Evolutionary conservation across 2,113 vertebrate species (phyloP).

Genomic region (Pantherophis guttatus): DNA sequence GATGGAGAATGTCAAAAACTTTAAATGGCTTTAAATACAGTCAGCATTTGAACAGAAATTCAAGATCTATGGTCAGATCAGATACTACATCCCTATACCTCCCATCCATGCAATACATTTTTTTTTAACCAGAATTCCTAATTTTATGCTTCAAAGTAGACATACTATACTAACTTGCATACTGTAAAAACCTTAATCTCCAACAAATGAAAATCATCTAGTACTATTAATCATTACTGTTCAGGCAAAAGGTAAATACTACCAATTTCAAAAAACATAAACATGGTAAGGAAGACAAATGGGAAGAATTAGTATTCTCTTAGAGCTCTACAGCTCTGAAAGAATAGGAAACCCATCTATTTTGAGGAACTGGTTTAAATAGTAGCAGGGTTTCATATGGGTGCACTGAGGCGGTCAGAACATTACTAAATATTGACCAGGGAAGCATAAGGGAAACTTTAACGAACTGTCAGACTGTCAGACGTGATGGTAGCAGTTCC

Average conservation of each 20-base stretch:
- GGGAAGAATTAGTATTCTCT: not conserved
- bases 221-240: not conserved
- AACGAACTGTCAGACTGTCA: slow-evolving; percentile 12
- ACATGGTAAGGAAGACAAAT: fast-evolving
- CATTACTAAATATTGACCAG: slow-evolving; percentile 12
- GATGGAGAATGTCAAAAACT: not conserved
- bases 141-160: not conserved
- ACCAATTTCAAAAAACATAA: not conserved
- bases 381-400: slow-evolving; percentile 19
- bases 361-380: not conserved
- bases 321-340: not conserved
- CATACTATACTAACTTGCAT: not conserved
- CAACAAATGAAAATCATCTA: not conserved
- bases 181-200: not conserved
- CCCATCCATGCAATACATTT: not conserved
- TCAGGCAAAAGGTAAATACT: not conserved
- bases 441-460: not conserved
- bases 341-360: not conserved
- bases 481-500: not conserved
- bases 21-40: not conserved
- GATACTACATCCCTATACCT: not conserved
- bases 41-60: not conserved
- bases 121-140: not conserved
- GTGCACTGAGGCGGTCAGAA: not conserved
- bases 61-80: not conserved